A percentile compares a stretch with the other conserved stretches of the same genome.
Evolutionary conservation across 2,888 invertebrate genomes (phyloP).

Genomic region (Biston stratarius): DNA sequence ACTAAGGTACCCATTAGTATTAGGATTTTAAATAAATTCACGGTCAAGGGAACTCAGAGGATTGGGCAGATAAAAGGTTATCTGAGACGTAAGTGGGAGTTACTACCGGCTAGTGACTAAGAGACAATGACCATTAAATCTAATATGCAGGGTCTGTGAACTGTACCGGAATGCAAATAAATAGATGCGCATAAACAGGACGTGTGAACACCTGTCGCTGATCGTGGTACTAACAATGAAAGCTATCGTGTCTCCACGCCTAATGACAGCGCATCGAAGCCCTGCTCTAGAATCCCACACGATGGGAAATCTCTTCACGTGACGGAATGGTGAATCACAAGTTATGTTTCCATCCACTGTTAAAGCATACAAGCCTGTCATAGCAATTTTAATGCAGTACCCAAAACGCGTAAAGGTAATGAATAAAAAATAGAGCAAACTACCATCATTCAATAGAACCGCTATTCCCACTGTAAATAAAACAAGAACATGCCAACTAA

Average conservation of each 20-base stretch:
- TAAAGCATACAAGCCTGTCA: not conserved
- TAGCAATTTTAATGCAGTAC: not conserved
- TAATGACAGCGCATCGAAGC: conserved; percentile 56
- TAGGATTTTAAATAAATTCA: conserved; percentile 51
- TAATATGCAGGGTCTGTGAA: conserved; percentile 75
- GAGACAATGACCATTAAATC: conserved; percentile 61
- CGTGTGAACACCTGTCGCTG: conserved; percentile 79
- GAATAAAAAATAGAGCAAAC: conserved; percentile 6
- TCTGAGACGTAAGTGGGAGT: conserved; percentile 64
- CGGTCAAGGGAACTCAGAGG: conserved; percentile 45
- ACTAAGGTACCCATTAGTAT: conserved; percentile 9
- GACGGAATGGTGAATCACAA: conserved; percentile 4
- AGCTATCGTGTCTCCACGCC: conserved; percentile 58
- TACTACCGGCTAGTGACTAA: conserved; percentile 51
- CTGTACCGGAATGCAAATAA: conserved; percentile 83
- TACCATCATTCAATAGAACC: conserved; percentile 22
- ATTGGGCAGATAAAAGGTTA: conserved; percentile 69
- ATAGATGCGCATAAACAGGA: conserved; percentile 80
- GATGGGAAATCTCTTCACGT: conserved; percentile 30
- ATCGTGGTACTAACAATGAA: conserved; percentile 80
- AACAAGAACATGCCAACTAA: conserved; percentile 21
- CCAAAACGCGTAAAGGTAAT: not conserved
- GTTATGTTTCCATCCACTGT: not conserved
- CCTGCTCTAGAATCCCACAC: conserved; percentile 44
- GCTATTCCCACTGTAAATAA: conserved; percentile 25